Evolutionary conservation across 2,113 vertebrate genomes (phyloP), one percentile per base, ranked within the genome.

Genomic region (Ciconia maguari): DNA sequence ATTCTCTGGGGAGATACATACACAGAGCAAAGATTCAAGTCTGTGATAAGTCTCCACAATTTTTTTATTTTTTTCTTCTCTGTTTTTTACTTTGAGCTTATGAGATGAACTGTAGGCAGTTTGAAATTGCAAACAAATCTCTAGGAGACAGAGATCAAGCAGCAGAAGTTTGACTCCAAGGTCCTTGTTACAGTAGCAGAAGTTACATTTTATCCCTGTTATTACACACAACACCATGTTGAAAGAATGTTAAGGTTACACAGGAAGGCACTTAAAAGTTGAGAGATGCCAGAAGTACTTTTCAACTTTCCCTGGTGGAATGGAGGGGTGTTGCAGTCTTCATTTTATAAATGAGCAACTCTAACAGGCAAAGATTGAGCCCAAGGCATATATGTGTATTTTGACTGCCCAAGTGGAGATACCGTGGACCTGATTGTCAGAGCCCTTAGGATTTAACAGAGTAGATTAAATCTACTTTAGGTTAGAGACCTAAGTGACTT

Each of bases 91-190:
- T 82, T 72, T 30, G 17, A 89, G 34, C 13, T 87, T 91, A 52
- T 75, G 44, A 76, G 57, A 36, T 66, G 55, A 96, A 83, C 46
- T 61, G 25, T 64, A 91, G 61, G 30, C 38, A 93, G 54, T 74
- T 92, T 77, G 66, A 94, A 91, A 94, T 93, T 93, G 58, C 51
- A 68, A 96, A 76, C 52, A 93, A 94, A 96, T 87, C 41, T 92
- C 60, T 80, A 58, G 57, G 46, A 91, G 77, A 38, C 42, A 84
- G 57, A 94, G 81, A 85, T 87, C 38, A 97, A 89, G 82, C 30
- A 90, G 48, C n/a, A 93, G 16, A 96, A 84, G 10, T 91, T 72
- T 89, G 62, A 89, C n/a, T 83, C 58, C n/a, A 58, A 84, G 65
- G 24, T 74, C 70, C 65, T 81, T 92, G 49, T 75, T 80, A 66